Evolutionary conservation across 2,797 vertebrate species (phyloP).

Genomic region (Hybognathus amarus): DNA sequence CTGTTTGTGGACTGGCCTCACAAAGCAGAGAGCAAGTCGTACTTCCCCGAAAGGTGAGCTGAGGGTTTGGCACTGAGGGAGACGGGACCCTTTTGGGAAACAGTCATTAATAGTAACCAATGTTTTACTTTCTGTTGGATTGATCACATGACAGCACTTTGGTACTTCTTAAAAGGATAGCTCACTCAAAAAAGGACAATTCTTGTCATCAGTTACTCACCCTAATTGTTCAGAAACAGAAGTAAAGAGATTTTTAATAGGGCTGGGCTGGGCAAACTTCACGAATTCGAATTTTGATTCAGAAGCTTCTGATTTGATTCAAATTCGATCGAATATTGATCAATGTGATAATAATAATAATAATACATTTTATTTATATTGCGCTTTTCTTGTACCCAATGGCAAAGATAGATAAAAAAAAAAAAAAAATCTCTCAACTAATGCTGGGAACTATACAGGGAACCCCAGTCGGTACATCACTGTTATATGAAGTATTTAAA

Average conservation of each 20-base stretch:
- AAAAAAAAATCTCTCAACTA: background rate
- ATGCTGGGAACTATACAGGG: background rate
- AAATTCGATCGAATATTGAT: background rate
- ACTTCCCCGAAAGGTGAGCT: conserved; percentile 96
- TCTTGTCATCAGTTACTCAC: background rate
- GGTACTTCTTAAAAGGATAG: background rate
- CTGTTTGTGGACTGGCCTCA: conserved; percentile 99
- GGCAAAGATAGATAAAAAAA: too few species aligned
- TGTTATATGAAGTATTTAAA: background rate
- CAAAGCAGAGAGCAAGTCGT: conserved; percentile 99
- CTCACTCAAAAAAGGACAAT: background rate
- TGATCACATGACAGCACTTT: background rate
- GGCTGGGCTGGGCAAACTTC: background rate
- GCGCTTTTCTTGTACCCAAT: too few species aligned
- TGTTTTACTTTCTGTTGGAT: background rate
- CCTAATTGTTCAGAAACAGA: background rate
- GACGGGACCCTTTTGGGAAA: background rate
- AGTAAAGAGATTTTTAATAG: background rate
- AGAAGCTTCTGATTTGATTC: background rate
- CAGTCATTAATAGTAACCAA: background rate
- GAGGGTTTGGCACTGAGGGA: background rate
- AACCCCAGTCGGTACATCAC: background rate
- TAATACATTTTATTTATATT: too few species aligned
- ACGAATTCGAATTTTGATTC: background rate
- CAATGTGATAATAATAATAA: too few species aligned